Evolutionary conservation across 2,888 invertebrate species (phyloP).

Genomic region (Theretra japonica): DNA sequence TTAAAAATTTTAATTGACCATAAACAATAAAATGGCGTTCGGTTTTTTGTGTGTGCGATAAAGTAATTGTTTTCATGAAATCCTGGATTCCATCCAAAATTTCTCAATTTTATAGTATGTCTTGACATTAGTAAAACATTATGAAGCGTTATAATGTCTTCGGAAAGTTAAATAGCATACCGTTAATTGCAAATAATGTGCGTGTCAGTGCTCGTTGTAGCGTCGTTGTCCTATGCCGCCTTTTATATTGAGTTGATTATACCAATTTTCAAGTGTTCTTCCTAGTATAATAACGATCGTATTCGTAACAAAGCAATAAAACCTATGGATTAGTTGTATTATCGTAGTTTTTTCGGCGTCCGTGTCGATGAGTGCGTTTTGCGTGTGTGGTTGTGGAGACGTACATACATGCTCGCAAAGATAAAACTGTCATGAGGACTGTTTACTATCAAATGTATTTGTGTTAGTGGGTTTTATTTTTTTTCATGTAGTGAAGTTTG

Average conservation of each 20-base stretch:
- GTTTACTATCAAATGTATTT: conserved; percentile 81
- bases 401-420: conserved; percentile 80
- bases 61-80: conserved; percentile 78
- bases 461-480: conserved; percentile 73
- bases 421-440: conserved; percentile 81
- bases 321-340: conserved; percentile 53
- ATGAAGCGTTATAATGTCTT: conserved; percentile 50
- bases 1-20: conserved; percentile 62
- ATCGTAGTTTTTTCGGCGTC: conserved; percentile 64
- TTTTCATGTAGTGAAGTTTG: conserved; percentile 60
- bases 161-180: conserved; percentile 44
- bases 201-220: conserved; percentile 74
- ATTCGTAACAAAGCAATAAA: conserved; percentile 42
- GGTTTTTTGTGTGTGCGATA: conserved; percentile 83
- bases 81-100: conserved; percentile 52
- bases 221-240: conserved; percentile 80
- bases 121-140: conserved; percentile 44
- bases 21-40: conserved; percentile 85
- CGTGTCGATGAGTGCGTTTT: conserved; percentile 74
- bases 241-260: conserved; percentile 69
- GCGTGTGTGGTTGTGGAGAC: conserved; percentile 82
- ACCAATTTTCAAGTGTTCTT: conserved; percentile 61
- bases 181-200: conserved; percentile 61
- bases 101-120: conserved; percentile 43
- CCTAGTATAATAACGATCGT: conserved; percentile 48